Evolutionary conservation across 2,888 invertebrate species (phyloP), one percentile per base, ranked within the genome.

Genomic region (Hyposoter dolosus): DNA sequence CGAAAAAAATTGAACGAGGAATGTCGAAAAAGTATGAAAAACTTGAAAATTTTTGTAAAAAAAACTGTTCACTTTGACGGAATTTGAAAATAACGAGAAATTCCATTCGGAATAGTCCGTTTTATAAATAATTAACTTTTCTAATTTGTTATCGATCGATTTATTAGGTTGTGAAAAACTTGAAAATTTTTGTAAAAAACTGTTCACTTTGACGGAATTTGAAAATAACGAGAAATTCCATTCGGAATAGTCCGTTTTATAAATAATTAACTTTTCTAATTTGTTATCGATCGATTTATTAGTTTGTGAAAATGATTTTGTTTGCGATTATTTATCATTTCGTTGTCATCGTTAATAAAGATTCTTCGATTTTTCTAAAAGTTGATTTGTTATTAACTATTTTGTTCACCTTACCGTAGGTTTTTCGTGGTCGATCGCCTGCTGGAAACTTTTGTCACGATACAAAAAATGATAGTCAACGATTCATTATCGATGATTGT

Each of bases 361-460:
- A 56, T 19, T 9, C 2, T 19, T 19, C 2, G 10, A 53, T 53
- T 53, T 6, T 1, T n/a, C n/a, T 5, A 4, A n/a, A n/a, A 6
- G 6, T 3, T n/a, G 5, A 4, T n/a, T 53, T n/a, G n/a, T 12
- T 60, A 28, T 9, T 28, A 12, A 28, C 3, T 15, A 40, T 40
- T 28, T 3, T 12, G 4, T 60, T 60, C 3, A 28, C 15, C 12
- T 65, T 65, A 65, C 65, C 65, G 7, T 35, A n/a, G 65, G 40
- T 35, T 35, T 40, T 65, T 65, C 5, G 10, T 60, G 12, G 28
- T 23, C 4, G 56, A 28, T 12, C 12, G 28, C 56, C 56, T 4
- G 23, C 40, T 40, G 35, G 35, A 35, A 65, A 32, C 65, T 35
- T n/a, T n/a, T 65, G 17, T 65, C 35, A 65, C 65, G 35, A 65